Base-by-base conservation (phyloP, 2,888 invertebrate genomes). In the Synanthedon tipuliformis region DNA sequence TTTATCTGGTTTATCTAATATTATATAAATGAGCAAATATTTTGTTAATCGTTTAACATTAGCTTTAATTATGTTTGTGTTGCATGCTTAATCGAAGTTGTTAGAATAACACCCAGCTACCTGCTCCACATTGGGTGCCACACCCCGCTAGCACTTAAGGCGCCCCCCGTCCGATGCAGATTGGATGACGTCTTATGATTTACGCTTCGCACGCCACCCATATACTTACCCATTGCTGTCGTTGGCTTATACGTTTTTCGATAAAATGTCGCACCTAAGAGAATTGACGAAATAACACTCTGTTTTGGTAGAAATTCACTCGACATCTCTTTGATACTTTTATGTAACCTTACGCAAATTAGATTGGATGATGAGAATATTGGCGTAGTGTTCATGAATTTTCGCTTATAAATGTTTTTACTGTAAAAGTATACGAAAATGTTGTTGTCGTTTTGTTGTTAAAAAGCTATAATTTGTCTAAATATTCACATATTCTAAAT, bases 121-220 rank as follows among this genome's bases (percentile, higher is more conserved):
- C 12, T 45, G 7, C 45, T 15, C n/a, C 45, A 45, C 45, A 7
- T 34, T 34, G 34, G 10, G 45, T 4, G 12, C 13, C 45, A 45
- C 45, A 45, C 59, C 48, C 23, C 15, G 50, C 48, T 34, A 52
- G 56, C 66, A 68, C 66, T 66, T 66, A 50, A 54, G 56, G 51
- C 54, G 40, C 51, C 51, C 51, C 51, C 51, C 41, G 34, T 41
- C 41, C 56, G 60, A 65, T 70, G 68, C 70, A 73, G 71, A 69
- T 65, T 66, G 65, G 64, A 66, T 56, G 54, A 54, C 65, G 62
- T 60, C 59, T 59, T 60, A 64, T 68, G 69, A 71, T 70, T 70
- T 68, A 72, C 64, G 57, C 60, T 55, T 54, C 57, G 57, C 52
- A 61, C 50, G 40, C 45, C 50, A 40, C 27, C 53, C 53, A 56